Evolutionary conservation across 2,888 invertebrate genomes (phyloP).

Genomic region (Crossocerus cetratus): DNA sequence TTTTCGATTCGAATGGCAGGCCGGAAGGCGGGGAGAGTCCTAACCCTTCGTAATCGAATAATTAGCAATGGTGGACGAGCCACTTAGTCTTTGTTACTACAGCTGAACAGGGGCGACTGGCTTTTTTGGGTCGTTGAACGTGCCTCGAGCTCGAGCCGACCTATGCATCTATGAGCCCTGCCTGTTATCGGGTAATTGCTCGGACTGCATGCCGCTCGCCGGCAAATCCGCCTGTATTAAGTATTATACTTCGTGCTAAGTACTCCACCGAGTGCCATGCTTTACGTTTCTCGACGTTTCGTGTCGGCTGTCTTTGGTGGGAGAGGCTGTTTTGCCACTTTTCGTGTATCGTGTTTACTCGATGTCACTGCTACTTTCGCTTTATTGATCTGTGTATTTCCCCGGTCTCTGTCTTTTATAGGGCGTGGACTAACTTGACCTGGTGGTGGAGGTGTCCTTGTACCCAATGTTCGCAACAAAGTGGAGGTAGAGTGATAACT

Average conservation of each 20-base stretch:
- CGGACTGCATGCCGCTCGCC: not conserved
- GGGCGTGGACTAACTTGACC: too few species aligned
- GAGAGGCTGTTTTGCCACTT: too few species aligned
- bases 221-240: not conserved
- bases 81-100: conserved; percentile 5
- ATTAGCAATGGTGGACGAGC: conserved; percentile 3
- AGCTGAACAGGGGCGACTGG: conserved; percentile 2
- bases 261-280: too few species aligned
- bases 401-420: too few species aligned
- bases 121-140: conserved; percentile 6
- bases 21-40: not conserved
- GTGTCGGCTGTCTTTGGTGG: too few species aligned
- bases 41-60: conserved; percentile 5
- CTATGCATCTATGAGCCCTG: not conserved
- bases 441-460: too few species aligned
- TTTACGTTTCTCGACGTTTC: too few species aligned
- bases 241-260: not conserved
- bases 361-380: too few species aligned
- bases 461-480: too few species aligned
- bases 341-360: too few species aligned
- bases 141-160: not conserved
- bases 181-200: not conserved
- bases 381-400: too few species aligned
- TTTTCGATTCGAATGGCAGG: not conserved
- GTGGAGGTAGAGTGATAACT: too few species aligned